Conservation (phyloP, 2,888 invertebrate species). For the Limnephilus rhombicus region DNA sequence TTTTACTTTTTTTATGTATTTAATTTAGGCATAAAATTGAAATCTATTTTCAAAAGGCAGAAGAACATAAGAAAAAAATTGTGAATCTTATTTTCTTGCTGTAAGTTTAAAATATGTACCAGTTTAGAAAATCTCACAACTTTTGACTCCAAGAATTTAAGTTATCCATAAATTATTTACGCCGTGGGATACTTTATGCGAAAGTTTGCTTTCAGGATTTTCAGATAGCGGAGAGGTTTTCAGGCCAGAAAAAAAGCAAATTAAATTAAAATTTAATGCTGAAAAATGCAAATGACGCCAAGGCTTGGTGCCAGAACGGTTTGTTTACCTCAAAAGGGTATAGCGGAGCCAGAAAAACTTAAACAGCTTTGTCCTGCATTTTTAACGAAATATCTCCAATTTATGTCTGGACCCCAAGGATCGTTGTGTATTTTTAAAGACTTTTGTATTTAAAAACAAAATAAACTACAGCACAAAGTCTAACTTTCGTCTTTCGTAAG, state of each 20-base stretch:
- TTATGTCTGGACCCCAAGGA: background rate
- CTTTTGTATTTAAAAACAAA: background rate
- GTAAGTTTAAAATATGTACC: background rate
- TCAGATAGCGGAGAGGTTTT: slow-evolving; percentile 57
- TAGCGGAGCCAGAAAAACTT: slow-evolving; percentile 37
- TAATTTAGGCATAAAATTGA: no score
- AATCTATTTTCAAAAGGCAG: no score
- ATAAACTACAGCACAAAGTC: background rate
- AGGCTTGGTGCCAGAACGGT: slow-evolving; percentile 36
- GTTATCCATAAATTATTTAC: slow-evolving; percentile 59
- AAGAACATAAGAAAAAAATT: no score
- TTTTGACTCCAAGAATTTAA: slow-evolving; percentile 40
- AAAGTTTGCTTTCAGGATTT: slow-evolving; percentile 51
- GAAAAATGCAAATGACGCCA: slow-evolving; percentile 61
- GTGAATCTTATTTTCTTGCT: background rate
- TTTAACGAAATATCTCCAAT: slow-evolving; percentile 18
- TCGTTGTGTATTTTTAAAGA: background rate
- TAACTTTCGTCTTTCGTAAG: background rate
- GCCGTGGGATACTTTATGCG: slow-evolving; percentile 60
- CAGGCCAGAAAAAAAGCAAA: slow-evolving; percentile 55
- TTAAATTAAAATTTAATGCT: slow-evolving; percentile 64
- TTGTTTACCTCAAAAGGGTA: slow-evolving; percentile 43
- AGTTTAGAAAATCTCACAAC: slow-evolving; percentile 2
- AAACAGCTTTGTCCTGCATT: slow-evolving; percentile 37
- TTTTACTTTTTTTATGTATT: no score